A percentile compares a stretch with the other conserved stretches of the same genome.
phyloP scores from a whole-genome alignment of 2,113 vertebrate species.

The Sula dactylatra region DNA sequence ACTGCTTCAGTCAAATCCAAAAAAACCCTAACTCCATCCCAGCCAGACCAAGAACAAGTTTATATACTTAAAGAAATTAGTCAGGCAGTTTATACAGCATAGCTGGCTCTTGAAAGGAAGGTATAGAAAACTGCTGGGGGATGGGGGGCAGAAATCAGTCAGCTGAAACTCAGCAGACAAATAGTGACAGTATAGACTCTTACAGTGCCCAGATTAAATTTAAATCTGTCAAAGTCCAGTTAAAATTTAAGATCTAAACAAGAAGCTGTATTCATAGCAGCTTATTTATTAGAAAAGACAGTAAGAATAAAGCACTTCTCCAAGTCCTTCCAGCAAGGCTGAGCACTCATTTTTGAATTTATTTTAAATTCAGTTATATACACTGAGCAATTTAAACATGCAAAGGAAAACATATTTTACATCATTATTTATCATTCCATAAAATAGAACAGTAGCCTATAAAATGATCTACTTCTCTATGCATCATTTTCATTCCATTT shows the following conservation, averaged over 20 bases:
- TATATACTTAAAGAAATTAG: background rate
- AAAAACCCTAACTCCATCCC: background rate
- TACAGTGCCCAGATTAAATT: background rate
- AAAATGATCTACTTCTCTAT: slow-evolving; percentile 23
- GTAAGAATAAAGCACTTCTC: slow-evolving; percentile 7
- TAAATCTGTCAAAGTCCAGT: slow-evolving; percentile 1
- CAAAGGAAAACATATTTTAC: slow-evolving; percentile 40
- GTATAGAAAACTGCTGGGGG: background rate
- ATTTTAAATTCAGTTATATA: slow-evolving; percentile 34
- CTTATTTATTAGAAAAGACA: slow-evolving; percentile 10
- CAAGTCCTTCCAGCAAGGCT: background rate
- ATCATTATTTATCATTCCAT: slow-evolving; percentile 54
- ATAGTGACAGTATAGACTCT: background rate
- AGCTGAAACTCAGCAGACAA: background rate
- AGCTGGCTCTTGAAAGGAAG: background rate
- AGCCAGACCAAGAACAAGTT: background rate
- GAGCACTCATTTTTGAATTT: background rate
- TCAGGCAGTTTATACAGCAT: background rate
- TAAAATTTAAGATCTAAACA: slow-evolving; percentile 39
- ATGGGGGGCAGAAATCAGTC: background rate
- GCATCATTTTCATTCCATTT: slow-evolving; percentile 28
- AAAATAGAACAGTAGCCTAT: slow-evolving; percentile 39
- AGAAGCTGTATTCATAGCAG: background rate
- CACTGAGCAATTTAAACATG: slow-evolving; percentile 12
- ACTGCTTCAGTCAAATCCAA: background rate